phyloP scores from a whole-genome alignment of 2,113 vertebrate species.

The Microcebus griseorufus region DNA sequence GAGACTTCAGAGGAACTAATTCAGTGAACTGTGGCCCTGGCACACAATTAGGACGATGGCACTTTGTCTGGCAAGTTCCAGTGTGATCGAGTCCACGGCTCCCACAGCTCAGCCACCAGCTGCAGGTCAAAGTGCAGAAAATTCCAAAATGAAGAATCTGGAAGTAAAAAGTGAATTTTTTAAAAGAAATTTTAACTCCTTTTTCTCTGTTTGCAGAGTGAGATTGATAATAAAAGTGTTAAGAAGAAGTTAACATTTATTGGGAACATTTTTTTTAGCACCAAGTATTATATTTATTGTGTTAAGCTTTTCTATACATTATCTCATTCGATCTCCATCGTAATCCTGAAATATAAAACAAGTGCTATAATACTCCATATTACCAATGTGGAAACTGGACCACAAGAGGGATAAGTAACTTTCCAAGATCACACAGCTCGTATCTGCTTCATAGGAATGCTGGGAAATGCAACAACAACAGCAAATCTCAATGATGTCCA shows the following conservation, averaged over 20 bases:
- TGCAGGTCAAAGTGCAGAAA: conserved; percentile 1
- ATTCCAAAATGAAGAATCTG: background rate
- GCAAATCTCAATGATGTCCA: background rate
- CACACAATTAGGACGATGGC: background rate
- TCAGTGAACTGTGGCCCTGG: background rate
- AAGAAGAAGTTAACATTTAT: background rate
- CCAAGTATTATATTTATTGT: background rate
- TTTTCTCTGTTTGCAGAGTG: background rate
- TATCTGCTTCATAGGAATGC: background rate
- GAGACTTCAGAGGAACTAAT: background rate
- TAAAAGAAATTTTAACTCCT: background rate
- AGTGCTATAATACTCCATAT: background rate
- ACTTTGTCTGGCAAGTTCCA: background rate
- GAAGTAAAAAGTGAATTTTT: background rate
- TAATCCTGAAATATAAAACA: background rate
- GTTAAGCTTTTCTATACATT: background rate
- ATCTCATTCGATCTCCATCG: background rate
- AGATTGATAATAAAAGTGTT: background rate
- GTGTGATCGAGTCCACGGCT: background rate
- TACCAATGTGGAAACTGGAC: conserved; percentile 17
- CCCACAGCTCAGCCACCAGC: background rate
- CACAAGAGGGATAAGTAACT: background rate
- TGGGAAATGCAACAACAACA: background rate
- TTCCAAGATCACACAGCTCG: background rate
- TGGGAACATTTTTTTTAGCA: background rate